phyloP scores from a whole-genome alignment of 1,140 invertebrate species.

The Bombus pascuorum region DNA sequence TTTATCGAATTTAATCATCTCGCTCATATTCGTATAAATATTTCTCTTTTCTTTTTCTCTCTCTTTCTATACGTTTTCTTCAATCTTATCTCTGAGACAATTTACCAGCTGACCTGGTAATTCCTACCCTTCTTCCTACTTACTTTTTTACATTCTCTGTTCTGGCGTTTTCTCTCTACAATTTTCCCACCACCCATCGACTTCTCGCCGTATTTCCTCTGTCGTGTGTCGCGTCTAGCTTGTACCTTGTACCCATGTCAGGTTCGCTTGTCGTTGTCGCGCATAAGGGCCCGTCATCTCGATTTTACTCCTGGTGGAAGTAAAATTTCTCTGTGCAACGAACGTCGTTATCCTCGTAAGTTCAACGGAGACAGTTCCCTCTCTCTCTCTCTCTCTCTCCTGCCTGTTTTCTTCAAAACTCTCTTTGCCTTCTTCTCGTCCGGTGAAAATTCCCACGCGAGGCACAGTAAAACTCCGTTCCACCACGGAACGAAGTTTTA shows the following conservation, averaged over 20 bases:
- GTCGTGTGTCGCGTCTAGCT: background rate
- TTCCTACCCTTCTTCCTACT: background rate
- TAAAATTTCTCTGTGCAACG: slow-evolving; percentile 32
- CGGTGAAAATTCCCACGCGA: background rate
- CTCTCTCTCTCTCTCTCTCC: background rate
- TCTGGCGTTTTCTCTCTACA: background rate
- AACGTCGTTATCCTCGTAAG: slow-evolving; percentile 32
- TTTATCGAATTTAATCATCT: background rate
- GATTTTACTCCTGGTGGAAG: slow-evolving; percentile 35
- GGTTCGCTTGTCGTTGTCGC: slow-evolving; percentile 19
- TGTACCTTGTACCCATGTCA: background rate
- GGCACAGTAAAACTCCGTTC: slow-evolving; percentile 14
- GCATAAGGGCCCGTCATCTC: slow-evolving; percentile 44
- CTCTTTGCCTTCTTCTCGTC: background rate
- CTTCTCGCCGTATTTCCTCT: background rate
- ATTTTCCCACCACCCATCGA: background rate
- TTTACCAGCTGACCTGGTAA: slow-evolving; percentile 18
- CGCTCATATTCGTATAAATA: background rate
- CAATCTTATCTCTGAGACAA: slow-evolving; percentile 37
- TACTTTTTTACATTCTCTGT: slow-evolving; percentile 18
- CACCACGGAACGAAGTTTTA: slow-evolving; percentile 9
- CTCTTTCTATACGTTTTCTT: background rate
- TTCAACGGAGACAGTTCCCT: background rate
- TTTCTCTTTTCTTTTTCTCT: background rate
- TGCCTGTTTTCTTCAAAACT: background rate